A percentile compares a stretch with the other conserved stretches of the same genome.
Conservation (phyloP, 2,113 vertebrate species). For the Speoplatyrhinus poulsoni region DNA sequence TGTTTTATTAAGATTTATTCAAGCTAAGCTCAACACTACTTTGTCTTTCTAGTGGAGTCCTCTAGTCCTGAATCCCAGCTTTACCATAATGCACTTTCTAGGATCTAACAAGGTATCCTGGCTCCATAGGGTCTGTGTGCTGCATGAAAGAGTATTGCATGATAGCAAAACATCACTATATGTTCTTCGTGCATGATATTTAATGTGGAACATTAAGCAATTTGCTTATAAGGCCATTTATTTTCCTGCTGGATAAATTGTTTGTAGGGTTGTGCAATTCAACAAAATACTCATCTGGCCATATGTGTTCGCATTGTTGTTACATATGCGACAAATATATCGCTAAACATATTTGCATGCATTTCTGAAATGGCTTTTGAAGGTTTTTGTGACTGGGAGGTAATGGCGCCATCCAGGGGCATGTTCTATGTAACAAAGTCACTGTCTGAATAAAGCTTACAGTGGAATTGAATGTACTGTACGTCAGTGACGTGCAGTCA, state of each 20-base stretch:
- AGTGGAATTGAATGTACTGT: too few relatives aligned
- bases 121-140: constrained; percentile 58
- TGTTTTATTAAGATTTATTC: constrained; percentile 15
- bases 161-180: constrained; percentile 40
- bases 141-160: constrained; percentile 78
- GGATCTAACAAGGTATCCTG: constrained; percentile 95
- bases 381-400: constrained; percentile 2
- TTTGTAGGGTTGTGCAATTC: too few relatives aligned
- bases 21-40: constrained; percentile 63
- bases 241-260: constrained; percentile 1
- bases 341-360: too few relatives aligned
- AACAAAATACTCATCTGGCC: too few relatives aligned
- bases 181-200: constrained; percentile 42
- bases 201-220: not conserved
- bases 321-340: constrained; percentile 7
- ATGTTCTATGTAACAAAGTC: constrained; percentile 10
- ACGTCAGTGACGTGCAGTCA: too few relatives aligned
- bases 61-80: constrained; percentile 99
- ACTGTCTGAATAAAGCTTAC: constrained; percentile 5
- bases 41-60: constrained; percentile 95
- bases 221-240: constrained; percentile 11
- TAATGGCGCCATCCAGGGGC: constrained; percentile 63
- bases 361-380: too few relatives aligned
- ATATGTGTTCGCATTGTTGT: constrained; percentile 4
- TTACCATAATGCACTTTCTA: constrained; percentile 99